phyloP scores from a whole-genome alignment of 2,113 vertebrate species.

The Pomatorhinus ruficollis region DNA sequence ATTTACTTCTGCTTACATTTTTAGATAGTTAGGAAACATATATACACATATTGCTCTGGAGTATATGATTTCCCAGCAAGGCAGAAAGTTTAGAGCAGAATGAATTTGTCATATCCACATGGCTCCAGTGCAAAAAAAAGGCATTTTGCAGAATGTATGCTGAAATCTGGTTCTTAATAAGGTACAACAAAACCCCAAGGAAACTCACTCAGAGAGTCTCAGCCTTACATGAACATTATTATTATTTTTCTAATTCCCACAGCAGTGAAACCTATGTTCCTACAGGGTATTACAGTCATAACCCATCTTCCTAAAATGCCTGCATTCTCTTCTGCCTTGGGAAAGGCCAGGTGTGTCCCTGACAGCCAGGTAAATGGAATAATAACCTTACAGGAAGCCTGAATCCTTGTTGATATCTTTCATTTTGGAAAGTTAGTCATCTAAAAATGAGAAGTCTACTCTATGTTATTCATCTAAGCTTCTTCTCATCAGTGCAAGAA shows the following conservation, averaged over 20 bases:
- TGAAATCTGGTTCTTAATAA: background rate
- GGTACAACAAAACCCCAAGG: background rate
- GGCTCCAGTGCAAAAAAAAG: background rate
- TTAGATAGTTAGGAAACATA: background rate
- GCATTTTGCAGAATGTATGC: background rate
- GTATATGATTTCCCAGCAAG: background rate
- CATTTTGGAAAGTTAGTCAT: background rate
- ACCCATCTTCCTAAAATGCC: background rate
- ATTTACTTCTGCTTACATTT: background rate
- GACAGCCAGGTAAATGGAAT: background rate
- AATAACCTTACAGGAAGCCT: background rate
- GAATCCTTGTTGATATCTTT: background rate
- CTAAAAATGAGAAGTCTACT: background rate
- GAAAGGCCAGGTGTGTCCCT: background rate
- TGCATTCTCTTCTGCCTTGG: background rate
- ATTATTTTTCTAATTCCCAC: background rate
- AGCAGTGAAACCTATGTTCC: background rate
- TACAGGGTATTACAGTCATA: background rate
- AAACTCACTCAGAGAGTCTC: background rate
- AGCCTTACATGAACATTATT: background rate
- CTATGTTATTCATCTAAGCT: background rate
- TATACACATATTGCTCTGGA: background rate
- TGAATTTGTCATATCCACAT: background rate
- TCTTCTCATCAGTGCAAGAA: background rate
- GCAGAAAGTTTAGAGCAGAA: background rate